phyloP scores from a whole-genome alignment of 2,113 vertebrate species.

The Sander vitreus region DNA sequence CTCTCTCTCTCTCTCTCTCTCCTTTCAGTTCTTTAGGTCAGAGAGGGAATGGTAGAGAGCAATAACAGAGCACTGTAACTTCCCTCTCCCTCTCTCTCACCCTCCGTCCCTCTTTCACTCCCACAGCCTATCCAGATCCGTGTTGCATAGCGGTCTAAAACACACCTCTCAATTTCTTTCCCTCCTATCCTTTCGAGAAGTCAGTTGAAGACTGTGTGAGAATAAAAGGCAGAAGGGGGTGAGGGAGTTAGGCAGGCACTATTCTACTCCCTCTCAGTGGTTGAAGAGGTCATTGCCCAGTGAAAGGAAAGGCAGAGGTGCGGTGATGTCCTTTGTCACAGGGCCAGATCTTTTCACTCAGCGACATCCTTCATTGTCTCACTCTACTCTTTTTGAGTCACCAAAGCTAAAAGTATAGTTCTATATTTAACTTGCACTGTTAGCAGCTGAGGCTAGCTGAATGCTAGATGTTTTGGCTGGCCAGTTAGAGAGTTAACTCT shows the following conservation, averaged over 20 bases:
- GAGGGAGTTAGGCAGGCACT: conserved; percentile 25
- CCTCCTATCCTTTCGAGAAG: conserved; percentile 52
- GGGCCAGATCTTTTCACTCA: conserved; percentile 62
- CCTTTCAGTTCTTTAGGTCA: conserved; percentile 61
- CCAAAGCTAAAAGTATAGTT: conserved; percentile 65
- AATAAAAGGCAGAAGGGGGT: conserved; percentile 34
- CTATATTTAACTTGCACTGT: conserved; percentile 83
- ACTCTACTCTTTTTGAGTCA: conserved; percentile 57
- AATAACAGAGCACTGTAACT: conserved; percentile 65
- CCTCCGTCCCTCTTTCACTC: conserved; percentile 29
- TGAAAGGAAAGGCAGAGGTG: conserved; percentile 58
- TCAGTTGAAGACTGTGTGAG: conserved; percentile 64
- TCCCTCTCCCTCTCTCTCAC: conserved; percentile 43
- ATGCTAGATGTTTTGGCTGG: conserved; percentile 66
- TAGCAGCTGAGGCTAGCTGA: conserved; percentile 81
- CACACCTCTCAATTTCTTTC: conserved; percentile 68
- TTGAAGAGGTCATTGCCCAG: conserved; percentile 50
- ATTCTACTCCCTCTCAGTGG: conserved; percentile 35
- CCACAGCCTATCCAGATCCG: conserved; percentile 65
- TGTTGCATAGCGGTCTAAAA: conserved; percentile 45
- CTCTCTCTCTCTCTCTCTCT: conserved; percentile 39
- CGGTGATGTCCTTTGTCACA: conserved; percentile 58
- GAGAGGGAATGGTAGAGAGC: conserved; percentile 69
- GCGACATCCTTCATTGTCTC: conserved; percentile 61
- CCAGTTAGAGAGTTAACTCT: conserved; percentile 42